Base-by-base conservation (phyloP, 2,888 invertebrate species). In the Ernsta delagoae region DNA sequence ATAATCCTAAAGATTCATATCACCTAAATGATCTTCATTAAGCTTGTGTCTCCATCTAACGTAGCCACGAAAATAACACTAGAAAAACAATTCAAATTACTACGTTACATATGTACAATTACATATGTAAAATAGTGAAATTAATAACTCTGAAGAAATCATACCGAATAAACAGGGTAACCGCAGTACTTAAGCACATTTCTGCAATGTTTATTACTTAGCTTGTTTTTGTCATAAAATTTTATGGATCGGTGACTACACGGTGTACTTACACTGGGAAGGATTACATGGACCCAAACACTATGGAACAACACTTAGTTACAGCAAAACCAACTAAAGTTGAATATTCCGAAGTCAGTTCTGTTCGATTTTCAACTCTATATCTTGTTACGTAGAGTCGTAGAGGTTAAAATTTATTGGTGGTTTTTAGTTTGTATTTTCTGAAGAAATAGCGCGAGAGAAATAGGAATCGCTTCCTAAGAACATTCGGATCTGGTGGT, bases 201-300 rank as follows among this genome's bases (percentile, higher is more conserved):
- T 48, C 59, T 59, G 45, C 66, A 12, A 53, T 54, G 12, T 59
- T 66, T 67, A 67, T 74, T 77, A 70, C 75, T 73, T 71, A 72
- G 74, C 73, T 73, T 71, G 72, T 73, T 71, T 77, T 65, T 67
- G 64, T 74, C 73, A 69, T 75, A 75, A 75, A 75, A 75, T 74
- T 75, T 75, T 75, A 75, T 72, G 71, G 56, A 72, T 71, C 65
- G 70, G 70, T 70, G 50, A 50, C 50, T 71, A 72, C 73, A 74
- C 60, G 70, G 41, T 66, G 71, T 72, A 73, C 66, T 64, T 69
- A 73, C 75, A 71, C 70, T 71, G 68, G 68, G 65, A 70, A 59
- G 70, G 69, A 72, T 72, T 70, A 71, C 71, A 71, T 59, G 67
- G 53, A 11, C 54, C 67, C 54, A 56, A 67, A 54, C 59, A 43